A percentile compares a stretch with the other conserved stretches of the same genome.
phyloP scores from a whole-genome alignment of 2,888 invertebrate genomes.

The Coremacera marginata region DNA sequence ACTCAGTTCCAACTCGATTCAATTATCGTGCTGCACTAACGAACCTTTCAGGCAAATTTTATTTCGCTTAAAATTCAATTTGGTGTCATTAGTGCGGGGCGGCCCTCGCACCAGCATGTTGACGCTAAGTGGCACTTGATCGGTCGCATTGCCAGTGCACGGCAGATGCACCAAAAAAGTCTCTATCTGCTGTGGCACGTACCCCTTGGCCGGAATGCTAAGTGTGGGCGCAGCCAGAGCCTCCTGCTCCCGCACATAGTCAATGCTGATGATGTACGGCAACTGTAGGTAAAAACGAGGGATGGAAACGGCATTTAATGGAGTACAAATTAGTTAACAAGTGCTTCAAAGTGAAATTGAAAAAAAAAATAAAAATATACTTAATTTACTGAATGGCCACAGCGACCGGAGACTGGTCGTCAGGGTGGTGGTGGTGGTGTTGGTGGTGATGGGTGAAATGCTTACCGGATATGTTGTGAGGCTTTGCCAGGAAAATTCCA shows the following conservation, averaged over 20 bases:
- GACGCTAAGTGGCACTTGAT: conserved; percentile 85
- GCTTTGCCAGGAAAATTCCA: conserved; percentile 90
- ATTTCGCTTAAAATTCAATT: conserved; percentile 83
- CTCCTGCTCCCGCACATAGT: conserved; percentile 75
- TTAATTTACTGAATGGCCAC: neutral
- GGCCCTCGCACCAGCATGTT: conserved; percentile 84
- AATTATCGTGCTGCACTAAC: conserved; percentile 28
- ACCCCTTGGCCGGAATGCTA: conserved; percentile 84
- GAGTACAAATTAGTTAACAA: conserved; percentile 57
- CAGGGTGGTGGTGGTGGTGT: conserved; percentile 15
- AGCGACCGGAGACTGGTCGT: neutral
- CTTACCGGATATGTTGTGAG: conserved; percentile 81
- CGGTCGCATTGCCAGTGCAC: conserved; percentile 85
- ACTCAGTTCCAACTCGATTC: conserved; percentile 11
- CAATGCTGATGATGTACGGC: conserved; percentile 70
- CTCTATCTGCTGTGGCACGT: conserved; percentile 82
- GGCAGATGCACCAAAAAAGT: conserved; percentile 84
- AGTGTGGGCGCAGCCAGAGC: conserved; percentile 84
- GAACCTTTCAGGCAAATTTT: conserved; percentile 88
- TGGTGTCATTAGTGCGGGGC: conserved; percentile 79
- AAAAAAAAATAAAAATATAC: neutral
- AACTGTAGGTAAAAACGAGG: conserved; percentile 54
- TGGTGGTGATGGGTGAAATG: conserved; percentile 44
- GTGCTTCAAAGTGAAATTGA: conserved; percentile 39
- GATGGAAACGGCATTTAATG: conserved; percentile 54